Conservation (phyloP, 2,797 vertebrate species). For the Knipowitschia caucasica region DNA sequence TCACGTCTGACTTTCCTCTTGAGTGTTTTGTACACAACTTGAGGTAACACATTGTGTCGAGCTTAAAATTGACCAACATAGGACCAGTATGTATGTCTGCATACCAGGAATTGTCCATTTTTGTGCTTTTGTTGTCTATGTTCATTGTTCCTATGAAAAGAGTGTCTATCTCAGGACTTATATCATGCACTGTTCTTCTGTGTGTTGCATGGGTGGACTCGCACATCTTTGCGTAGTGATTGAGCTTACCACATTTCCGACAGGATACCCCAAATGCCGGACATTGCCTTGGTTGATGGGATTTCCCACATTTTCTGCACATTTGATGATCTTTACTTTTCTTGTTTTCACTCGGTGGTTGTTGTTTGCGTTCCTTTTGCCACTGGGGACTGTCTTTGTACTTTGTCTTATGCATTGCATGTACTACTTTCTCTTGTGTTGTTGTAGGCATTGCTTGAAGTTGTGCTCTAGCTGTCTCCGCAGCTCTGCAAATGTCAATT, state of each 20-base stretch:
- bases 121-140: neutral
- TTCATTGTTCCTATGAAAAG: constrained; percentile 5
- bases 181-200: neutral
- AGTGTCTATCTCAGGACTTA: neutral
- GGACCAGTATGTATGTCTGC: neutral
- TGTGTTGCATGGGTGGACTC: neutral
- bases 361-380: neutral
- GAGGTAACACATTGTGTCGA: constrained; percentile 17
- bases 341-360: neutral
- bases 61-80: constrained; percentile 10
- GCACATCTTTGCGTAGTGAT: constrained; percentile 13
- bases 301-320: constrained; percentile 15
- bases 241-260: constrained; percentile 8
- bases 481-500: constrained; percentile 4
- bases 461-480: constrained; percentile 6
- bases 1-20: neutral
- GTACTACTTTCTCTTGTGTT: constrained; percentile 5
- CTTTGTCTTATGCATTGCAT: constrained; percentile 2
- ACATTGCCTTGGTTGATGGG: constrained; percentile 13
- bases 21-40: constrained; percentile 1
- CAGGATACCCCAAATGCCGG: constrained; percentile 19
- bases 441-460: constrained; percentile 17
- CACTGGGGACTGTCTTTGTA: neutral
- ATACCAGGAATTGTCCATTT: constrained; percentile 5
- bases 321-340: neutral